Evolutionary conservation across 2,888 invertebrate genomes (phyloP), one percentile per base, ranked within the genome.

Genomic region (Lasioglossum zephyrum): DNA sequence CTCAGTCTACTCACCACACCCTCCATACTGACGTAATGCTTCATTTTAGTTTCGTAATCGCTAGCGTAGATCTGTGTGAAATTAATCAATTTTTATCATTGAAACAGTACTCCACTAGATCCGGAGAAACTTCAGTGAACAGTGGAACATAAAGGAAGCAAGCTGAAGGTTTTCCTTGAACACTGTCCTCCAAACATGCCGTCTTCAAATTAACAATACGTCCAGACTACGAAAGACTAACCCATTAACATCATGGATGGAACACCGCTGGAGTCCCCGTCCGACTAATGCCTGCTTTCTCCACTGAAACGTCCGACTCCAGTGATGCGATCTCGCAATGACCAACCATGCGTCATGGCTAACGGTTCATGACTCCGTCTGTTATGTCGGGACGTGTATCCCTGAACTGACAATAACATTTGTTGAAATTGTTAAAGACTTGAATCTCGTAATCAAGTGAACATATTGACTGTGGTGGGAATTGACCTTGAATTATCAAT

Each of bases 221-320:
- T 79, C 83, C 84, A 39, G 74, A 63, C 22, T n/a, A n/a, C 47
- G 18, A 53, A 78, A 26, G 26, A 69, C 41, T 76, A 76, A 78
- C 76, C 63, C 49, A 49, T 36, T 36, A 26, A 47, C 49, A 31
- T 57, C 72, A 13, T 41, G 13, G 57, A 18, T 11, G 31, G 57
- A 70, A 41, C 75, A 18, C 47, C 41, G 73, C 76, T 79, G 79
- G 73, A 73, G 49, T 0, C 26, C 22, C 47, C 57, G 86, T 66
- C 86, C 31, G 86, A 85, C 70, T n/a, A 81, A 57, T 79, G 75
- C 16, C 66, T 77, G 36, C 73, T 63, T 60, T 63, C 81, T 81
- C 86, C 22, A 86, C 86, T 86, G 79, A 60, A 47, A 60, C 81
- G 39, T 53, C 13, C 44, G 31, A 18, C 41, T 76, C 73, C 79